Evolutionary conservation across 1,140 invertebrate species (phyloP).

Genomic region (Ooceraea biroi): DNA sequence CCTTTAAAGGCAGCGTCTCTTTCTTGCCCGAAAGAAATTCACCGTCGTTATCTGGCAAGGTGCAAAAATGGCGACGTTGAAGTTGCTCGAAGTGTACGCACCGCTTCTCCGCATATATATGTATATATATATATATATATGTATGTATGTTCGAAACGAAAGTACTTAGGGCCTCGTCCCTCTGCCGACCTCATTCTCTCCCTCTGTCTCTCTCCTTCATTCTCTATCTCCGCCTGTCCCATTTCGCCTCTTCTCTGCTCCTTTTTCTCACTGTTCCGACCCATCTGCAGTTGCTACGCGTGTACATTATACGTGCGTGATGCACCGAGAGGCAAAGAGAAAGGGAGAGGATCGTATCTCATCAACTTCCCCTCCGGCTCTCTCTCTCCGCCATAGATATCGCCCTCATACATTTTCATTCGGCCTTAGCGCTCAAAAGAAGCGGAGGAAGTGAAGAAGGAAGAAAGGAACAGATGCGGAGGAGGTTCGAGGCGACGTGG

Average conservation of each 20-base stretch:
- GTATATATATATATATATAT: neutral
- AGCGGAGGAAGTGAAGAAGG: slow-evolving; percentile 22
- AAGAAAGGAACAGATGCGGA: neutral
- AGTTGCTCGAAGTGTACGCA: slow-evolving; percentile 44
- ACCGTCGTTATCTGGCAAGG: slow-evolving; percentile 50
- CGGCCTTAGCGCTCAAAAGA: slow-evolving; percentile 65
- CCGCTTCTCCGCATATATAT: slow-evolving; percentile 44
- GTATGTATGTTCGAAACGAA: slow-evolving; percentile 45
- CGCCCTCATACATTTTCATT: slow-evolving; percentile 77
- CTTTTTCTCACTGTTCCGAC: slow-evolving; percentile 28
- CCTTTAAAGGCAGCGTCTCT: slow-evolving; percentile 51
- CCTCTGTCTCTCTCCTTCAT: neutral
- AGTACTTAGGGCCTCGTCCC: slow-evolving; percentile 24
- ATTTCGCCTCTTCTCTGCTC: slow-evolving; percentile 3
- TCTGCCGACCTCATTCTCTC: neutral
- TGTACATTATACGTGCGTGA: slow-evolving; percentile 68
- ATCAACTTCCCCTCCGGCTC: slow-evolving; percentile 54
- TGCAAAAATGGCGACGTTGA: slow-evolving; percentile 45
- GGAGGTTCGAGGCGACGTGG: slow-evolving; percentile 23
- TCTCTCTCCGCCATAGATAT: slow-evolving; percentile 62
- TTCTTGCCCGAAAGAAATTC: slow-evolving; percentile 53
- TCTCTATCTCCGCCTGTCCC: slow-evolving; percentile 4
- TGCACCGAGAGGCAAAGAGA: slow-evolving; percentile 62
- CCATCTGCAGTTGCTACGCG: slow-evolving; percentile 71
- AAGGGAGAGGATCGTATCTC: slow-evolving; percentile 71